Evolutionary conservation across 2,113 vertebrate species (phyloP).

Genomic region (Macroglossus sobrinus): DNA sequence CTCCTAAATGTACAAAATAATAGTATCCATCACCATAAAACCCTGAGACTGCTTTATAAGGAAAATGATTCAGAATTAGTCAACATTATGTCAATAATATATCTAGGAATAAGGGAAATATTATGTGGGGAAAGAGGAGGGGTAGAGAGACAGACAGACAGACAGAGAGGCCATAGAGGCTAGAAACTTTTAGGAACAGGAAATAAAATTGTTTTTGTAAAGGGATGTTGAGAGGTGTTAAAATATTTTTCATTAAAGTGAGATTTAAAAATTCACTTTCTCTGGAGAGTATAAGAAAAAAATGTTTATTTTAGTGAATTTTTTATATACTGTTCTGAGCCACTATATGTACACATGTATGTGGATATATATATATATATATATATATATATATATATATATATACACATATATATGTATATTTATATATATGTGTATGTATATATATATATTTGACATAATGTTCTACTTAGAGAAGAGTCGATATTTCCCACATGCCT

Average conservation of each 20-base stretch:
- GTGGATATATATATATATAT: not conserved
- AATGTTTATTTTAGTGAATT: not conserved
- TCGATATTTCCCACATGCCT: not conserved
- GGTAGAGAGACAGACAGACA: accelerated
- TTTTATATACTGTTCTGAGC: not conserved
- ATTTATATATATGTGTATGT: not conserved
- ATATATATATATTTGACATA: not conserved
- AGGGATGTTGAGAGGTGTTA: not conserved
- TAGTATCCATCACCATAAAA: not conserved
- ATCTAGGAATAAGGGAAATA: not conserved
- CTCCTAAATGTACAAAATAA: not conserved
- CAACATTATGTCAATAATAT: not conserved
- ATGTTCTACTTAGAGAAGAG: not conserved
- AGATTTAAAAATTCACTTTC: not conserved
- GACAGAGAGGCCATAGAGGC: accelerated
- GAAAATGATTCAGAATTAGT: not conserved
- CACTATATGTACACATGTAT: no score
- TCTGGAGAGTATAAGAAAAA: not conserved
- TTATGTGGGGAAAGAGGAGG: not conserved
- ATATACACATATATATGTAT: not conserved
- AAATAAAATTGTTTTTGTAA: not conserved
- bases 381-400: not conserved
- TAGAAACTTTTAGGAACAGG: not conserved
- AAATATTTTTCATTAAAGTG: not conserved
- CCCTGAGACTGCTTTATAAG: not conserved